Evolutionary conservation across 2,113 vertebrate genomes (phyloP).

Genomic region (Sterna hirundo): DNA sequence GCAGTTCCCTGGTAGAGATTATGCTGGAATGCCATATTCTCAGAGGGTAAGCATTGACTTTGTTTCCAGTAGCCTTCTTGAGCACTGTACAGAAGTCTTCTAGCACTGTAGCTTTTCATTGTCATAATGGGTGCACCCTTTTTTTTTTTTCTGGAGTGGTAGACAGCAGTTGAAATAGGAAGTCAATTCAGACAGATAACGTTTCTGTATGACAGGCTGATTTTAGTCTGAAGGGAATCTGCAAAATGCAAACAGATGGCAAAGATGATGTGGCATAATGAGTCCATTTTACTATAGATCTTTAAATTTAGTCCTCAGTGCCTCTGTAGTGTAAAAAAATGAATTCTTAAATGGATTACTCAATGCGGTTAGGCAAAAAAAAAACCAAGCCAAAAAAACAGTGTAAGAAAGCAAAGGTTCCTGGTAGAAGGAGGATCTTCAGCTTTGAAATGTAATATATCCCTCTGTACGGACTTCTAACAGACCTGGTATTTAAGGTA

Average conservation of each 20-base stretch:
- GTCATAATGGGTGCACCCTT: not conserved
- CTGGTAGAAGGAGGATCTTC: not conserved
- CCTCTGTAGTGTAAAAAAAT: not conserved
- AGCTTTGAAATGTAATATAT: not conserved
- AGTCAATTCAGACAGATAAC: not conserved
- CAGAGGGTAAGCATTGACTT: constrained; percentile 76
- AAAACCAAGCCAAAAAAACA: too few species aligned
- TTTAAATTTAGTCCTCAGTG: not conserved
- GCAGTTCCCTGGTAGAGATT: constrained; percentile 79
- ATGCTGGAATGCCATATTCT: constrained; percentile 77
- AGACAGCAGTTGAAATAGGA: not conserved
- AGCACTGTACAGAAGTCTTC: not conserved
- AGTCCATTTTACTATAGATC: not conserved
- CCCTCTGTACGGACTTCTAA: not conserved
- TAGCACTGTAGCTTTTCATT: not conserved
- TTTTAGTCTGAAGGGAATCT: not conserved
- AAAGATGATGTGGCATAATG: not conserved
- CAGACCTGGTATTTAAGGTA: not conserved
- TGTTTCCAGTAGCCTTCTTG: not conserved
- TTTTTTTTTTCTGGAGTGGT: not conserved
- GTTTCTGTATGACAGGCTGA: not conserved
- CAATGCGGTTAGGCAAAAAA: not conserved
- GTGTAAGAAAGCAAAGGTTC: not conserved
- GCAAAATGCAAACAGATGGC: not conserved
- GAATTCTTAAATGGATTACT: not conserved